phyloP scores from a whole-genome alignment of 2,888 invertebrate species.

The Acanthococcus lagerstroemiae region DNA sequence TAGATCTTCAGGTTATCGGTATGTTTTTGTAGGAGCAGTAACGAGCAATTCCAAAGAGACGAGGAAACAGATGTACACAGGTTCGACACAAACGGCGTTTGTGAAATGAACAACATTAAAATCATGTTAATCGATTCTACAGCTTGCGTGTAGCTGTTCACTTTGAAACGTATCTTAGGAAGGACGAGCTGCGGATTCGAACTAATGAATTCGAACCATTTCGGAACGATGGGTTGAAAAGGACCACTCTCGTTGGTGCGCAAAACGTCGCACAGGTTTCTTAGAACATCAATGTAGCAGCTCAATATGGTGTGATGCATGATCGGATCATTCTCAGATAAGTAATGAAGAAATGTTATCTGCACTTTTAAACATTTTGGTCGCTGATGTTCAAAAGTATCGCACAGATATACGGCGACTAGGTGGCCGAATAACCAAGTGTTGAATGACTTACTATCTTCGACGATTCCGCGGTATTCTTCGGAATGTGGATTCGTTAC shows the following conservation, averaged over 20 bases:
- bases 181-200: neutral
- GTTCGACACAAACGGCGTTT: neutral
- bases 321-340: neutral
- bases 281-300: neutral
- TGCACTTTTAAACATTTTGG: neutral
- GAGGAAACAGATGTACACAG: neutral
- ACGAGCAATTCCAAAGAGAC: neutral
- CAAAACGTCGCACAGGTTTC: neutral
- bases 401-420: neutral
- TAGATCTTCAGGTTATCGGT: neutral
- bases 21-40: neutral
- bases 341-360: neutral
- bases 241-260: neutral
- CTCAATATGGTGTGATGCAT: neutral
- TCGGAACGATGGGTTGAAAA: neutral
- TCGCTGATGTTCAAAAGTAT: neutral
- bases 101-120: neutral
- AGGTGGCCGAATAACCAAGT: conserved; percentile 23
- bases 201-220: neutral
- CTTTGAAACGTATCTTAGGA: neutral
- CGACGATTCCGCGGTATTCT: neutral
- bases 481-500: neutral
- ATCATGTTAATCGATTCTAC: neutral
- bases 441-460: neutral
- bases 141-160: neutral